Percentiles rank a stretch among this genome's conserved stretches.
Conservation (phyloP, 2,888 invertebrate species). For the Gymnosoma rotundatum region DNA sequence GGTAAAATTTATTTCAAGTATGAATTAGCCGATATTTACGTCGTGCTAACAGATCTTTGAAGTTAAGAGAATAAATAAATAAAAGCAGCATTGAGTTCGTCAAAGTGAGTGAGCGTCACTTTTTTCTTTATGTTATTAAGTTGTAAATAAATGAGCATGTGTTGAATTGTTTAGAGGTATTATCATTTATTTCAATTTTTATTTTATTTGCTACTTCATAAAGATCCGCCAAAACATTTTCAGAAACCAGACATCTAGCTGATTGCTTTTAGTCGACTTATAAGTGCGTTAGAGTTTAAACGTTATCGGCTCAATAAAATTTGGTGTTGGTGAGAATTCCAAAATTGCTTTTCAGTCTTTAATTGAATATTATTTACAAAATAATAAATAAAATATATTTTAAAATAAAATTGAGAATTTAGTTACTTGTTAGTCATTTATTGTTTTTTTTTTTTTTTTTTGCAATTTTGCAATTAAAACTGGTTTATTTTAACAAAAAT, state of each 20-base stretch:
- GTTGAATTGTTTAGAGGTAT: conserved; percentile 33
- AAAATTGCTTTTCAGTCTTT: conserved; percentile 38
- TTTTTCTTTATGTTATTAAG: conserved; percentile 7
- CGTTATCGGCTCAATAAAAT: conserved; percentile 54
- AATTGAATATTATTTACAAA: conserved; percentile 28
- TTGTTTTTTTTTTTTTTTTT: no score
- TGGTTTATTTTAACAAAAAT: conserved; percentile 46
- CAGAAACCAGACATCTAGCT: conserved; percentile 44
- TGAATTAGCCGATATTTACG: no score
- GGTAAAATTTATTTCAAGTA: no score
- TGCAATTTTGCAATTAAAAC: conserved; percentile 54
- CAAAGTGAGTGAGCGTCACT: conserved; percentile 42
- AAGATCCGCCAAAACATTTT: conserved; percentile 60
- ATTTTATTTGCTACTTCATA: conserved; percentile 49
- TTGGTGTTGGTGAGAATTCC: conserved; percentile 40
- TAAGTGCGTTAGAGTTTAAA: conserved; percentile 66
- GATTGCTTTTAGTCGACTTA: conserved; percentile 16
- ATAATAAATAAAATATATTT: conserved; percentile 14
- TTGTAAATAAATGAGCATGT: conserved; percentile 31
- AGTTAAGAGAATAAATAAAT: neutral
- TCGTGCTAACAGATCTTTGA: conserved; percentile 19
- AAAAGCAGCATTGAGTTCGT: conserved; percentile 19
- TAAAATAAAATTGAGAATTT: conserved; percentile 17
- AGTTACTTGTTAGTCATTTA: neutral
- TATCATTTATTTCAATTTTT: conserved; percentile 51